These are phyloP conservation scores for Protaetia brevitarsis DNA, from an alignment of 1,140 invertebrate species.

Conservation along the genomic window DNA sequence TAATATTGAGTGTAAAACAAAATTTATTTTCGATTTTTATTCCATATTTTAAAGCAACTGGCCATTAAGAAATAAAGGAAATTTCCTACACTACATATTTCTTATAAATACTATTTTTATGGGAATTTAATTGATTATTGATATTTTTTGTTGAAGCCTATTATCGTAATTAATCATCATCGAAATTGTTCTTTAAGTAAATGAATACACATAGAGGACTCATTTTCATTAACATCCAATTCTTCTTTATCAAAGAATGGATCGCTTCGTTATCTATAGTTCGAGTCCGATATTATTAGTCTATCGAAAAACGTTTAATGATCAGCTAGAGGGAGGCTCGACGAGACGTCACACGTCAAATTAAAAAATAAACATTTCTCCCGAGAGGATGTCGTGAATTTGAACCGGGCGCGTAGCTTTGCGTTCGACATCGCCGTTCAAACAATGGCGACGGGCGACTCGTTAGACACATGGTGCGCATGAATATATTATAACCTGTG, in stretches of 20 bases:
- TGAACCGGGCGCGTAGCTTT: not conserved
- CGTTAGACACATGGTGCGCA: conserved; percentile 35
- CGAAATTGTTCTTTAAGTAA: no score
- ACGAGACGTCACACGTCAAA: conserved; percentile 15
- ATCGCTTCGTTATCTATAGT: not conserved
- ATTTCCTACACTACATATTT: no score
- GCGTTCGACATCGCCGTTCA: conserved; percentile 22
- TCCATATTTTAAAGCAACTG: no score
- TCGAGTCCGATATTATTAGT: not conserved
- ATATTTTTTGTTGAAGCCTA: no score
- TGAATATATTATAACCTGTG: conserved; percentile 41
- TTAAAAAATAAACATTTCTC: conserved; percentile 22
- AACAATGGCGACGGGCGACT: conserved; percentile 30
- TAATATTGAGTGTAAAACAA: no score
- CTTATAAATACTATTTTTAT: no score
- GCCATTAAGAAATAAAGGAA: no score
- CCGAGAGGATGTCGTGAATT: conserved; percentile 16
- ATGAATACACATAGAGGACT: no score
- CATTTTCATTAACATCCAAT: not conserved
- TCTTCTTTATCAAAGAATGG: not conserved
- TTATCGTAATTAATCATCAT: no score
- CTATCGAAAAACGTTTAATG: conserved; percentile 8
- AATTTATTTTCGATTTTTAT: no score
- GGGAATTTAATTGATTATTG: no score
- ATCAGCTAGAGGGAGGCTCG: not conserved